These are phyloP conservation scores for Naso thynnoides DNA, from an alignment of 2,797 vertebrate species.

Conservation along the genomic window DNA sequence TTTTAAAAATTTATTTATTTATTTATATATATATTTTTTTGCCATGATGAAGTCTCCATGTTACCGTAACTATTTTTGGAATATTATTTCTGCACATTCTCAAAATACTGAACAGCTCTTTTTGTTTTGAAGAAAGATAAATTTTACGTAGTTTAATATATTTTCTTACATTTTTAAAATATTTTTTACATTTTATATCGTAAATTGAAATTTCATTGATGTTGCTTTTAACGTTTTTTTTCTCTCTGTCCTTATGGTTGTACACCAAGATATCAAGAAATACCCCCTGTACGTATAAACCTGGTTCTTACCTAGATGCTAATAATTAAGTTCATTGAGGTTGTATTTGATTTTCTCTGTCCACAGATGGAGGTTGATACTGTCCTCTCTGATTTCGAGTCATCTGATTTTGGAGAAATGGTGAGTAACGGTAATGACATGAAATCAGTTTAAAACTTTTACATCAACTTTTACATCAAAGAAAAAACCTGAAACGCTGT, in stretches of 20 bases:
- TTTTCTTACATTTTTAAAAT: not conserved
- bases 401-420: constrained; percentile 97
- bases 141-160: too few relatives aligned
- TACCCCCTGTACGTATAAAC: not conserved
- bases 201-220: not conserved
- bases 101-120: too few relatives aligned
- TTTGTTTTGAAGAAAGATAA: too few relatives aligned
- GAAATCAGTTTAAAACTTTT: not conserved
- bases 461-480: not conserved
- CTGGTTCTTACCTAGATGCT: not conserved
- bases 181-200: not conserved
- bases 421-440: constrained; percentile 76
- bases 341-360: not conserved
- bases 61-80: too few relatives aligned
- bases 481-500: not conserved
- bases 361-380: constrained; percentile 93
- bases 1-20: too few relatives aligned
- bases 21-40: too few relatives aligned
- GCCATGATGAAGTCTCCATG: too few relatives aligned
- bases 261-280: not conserved
- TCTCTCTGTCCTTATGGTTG: not conserved
- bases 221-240: too few relatives aligned
- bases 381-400: constrained; percentile 93
- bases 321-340: not conserved
- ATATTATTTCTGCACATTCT: too few relatives aligned